Base-by-base conservation (phyloP, 2,888 invertebrate genomes). In the Zaprionus lineosus region DNA sequence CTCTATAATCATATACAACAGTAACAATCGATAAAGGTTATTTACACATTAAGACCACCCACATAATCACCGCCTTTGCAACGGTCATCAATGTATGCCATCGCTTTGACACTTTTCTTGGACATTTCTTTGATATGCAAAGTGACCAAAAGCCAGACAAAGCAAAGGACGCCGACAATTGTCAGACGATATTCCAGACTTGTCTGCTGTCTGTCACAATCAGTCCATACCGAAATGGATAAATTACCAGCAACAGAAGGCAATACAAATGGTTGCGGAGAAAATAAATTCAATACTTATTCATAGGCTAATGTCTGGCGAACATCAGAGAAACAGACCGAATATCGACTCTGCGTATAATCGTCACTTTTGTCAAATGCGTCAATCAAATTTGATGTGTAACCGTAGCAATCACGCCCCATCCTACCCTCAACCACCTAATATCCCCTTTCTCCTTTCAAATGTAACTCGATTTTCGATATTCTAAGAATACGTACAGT, bases 321-420 rank as follows among this genome's bases (percentile, higher is more conserved):
- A 51, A 56, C 61, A 55, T 67, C 69, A 52, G 68, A 72, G 16
- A 37, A 36, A 58, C 39, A 67, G 51, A 37, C 67, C 70, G 67
- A 70, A n/a, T n/a, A n/a, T 11, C 24, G 40, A 52, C 28, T 41
- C 52, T 53, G 47, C 53, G 34, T 59, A 52, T 82, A 82, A 82
- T 84, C 84, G 83, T 52, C 83, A 81, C 77, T 68, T 79, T 83
- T 79, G 79, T 75, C 83, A 74, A 71, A 70, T 57, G 67, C 67
- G 84, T 81, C 84, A 84, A 81, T 84, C 86, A 82, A 51, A 58
- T 34, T 55, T 46, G 65, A 65, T 63, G 65, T 63, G 51, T 64
- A 39, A 57, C 63, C 62, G 50, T 44, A 41, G 40, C 24, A 24
- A 3, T 37, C 55, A 55, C 68, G 60, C 58, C 53, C 19, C 15